These are phyloP conservation scores for Rhabdornis inornatus DNA, from an alignment of 2,113 vertebrate genomes.

Conservation along the genomic window DNA sequence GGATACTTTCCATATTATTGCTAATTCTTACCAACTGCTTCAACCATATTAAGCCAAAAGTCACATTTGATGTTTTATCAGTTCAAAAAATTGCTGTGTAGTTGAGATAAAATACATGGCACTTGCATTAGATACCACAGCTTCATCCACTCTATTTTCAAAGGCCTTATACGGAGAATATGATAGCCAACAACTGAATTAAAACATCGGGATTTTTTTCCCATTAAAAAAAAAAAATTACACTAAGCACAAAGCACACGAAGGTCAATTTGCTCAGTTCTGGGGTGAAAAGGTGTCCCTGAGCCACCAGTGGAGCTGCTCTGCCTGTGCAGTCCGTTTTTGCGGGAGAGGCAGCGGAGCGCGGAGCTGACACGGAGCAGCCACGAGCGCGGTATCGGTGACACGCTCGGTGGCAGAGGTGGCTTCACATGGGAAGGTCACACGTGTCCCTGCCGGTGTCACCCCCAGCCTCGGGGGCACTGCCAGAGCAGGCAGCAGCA, in stretches of 20 bases:
- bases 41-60: background rate
- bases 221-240: rapidly evolving
- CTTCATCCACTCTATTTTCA: background rate
- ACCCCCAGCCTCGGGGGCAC: background rate
- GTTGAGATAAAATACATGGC: background rate
- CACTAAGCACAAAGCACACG: background rate
- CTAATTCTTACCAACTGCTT: background rate
- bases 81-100: background rate
- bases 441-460: background rate
- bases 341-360: background rate
- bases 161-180: background rate
- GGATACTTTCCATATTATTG: background rate
- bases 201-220: background rate
- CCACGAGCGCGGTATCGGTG: slow-evolving; percentile 4
- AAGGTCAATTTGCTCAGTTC: background rate
- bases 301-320: background rate
- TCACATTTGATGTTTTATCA: background rate
- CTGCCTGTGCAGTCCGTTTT: background rate
- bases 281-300: background rate
- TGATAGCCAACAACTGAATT: background rate
- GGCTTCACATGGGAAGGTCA: slow-evolving; percentile 10
- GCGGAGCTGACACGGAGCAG: background rate
- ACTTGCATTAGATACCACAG: background rate
- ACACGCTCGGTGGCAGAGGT: background rate
- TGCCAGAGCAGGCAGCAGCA: background rate